Evolutionary conservation across 2,113 vertebrate genomes (phyloP).

Genomic region (Siniperca knerii): DNA sequence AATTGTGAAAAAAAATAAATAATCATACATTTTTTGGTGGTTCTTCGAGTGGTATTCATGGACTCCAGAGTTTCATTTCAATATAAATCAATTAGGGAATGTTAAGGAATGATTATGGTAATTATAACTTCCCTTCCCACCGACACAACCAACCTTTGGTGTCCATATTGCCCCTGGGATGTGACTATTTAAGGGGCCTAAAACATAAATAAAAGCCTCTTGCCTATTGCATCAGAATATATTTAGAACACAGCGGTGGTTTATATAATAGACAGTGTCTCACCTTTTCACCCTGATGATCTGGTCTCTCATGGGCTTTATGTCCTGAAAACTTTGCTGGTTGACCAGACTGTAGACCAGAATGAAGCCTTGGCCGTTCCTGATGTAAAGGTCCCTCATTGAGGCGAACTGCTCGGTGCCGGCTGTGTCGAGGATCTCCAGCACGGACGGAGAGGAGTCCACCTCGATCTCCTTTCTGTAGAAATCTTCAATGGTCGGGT

Average conservation of each 20-base stretch:
- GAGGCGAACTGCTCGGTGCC: conserved; percentile 95
- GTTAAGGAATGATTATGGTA: not conserved
- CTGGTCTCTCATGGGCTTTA: conserved; percentile 94
- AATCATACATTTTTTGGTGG: not conserved
- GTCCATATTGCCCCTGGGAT: not conserved
- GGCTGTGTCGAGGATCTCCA: conserved; percentile 95
- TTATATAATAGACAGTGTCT: conserved; percentile 32
- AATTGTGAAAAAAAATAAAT: not conserved
- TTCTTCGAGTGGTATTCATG: not conserved
- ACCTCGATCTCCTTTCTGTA: conserved; percentile 96
- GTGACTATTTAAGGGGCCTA: not conserved
- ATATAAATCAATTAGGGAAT: not conserved
- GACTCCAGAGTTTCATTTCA: not conserved
- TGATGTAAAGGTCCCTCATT: conserved; percentile 94
- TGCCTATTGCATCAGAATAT: not conserved
- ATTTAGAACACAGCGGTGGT: not conserved
- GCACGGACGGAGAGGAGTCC: conserved; percentile 93
- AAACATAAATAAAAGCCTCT: not conserved
- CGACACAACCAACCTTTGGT: not conserved
- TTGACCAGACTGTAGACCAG: conserved; percentile 94
- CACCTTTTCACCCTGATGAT: conserved; percentile 95
- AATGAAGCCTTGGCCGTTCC: conserved; percentile 94
- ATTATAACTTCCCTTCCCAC: not conserved
- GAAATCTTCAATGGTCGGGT: conserved; percentile 95
- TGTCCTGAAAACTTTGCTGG: conserved; percentile 96